Evolutionary conservation across 2,797 vertebrate species (phyloP).

Genomic region (Ambastaia sidthimunki): DNA sequence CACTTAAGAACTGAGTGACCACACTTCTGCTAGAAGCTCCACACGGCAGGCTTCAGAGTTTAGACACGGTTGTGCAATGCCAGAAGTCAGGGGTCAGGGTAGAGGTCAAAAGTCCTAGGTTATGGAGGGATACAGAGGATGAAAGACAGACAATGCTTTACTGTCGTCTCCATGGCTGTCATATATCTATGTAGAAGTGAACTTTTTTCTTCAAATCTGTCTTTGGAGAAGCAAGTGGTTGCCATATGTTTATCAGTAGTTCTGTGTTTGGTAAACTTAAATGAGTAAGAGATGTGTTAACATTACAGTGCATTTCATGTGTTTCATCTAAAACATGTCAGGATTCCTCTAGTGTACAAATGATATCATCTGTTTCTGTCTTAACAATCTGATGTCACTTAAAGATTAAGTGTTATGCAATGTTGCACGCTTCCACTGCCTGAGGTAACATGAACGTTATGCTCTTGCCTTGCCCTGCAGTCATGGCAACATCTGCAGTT

Average conservation of each 20-base stretch:
- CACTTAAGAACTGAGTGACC: neutral
- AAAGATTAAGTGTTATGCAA: slow-evolving; percentile 11
- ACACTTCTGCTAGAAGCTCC: slow-evolving; percentile 14
- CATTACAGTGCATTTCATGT: slow-evolving; percentile 40
- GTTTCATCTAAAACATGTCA: slow-evolving; percentile 35
- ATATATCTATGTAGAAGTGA: slow-evolving; percentile 77
- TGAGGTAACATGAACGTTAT: slow-evolving; percentile 11
- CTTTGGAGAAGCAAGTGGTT: slow-evolving; percentile 73
- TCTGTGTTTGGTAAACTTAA: slow-evolving; percentile 14
- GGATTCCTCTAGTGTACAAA: neutral
- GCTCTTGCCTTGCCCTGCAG: slow-evolving; percentile 4
- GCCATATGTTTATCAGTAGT: slow-evolving; percentile 72
- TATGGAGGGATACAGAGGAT: slow-evolving; percentile 80
- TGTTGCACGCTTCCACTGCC: slow-evolving; percentile 8
- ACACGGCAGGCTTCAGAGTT: slow-evolving; percentile 35
- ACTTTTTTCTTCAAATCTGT: slow-evolving; percentile 53
- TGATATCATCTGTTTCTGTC: slow-evolving; percentile 27
- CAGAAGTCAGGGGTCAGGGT: slow-evolving; percentile 77
- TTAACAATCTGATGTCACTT: slow-evolving; percentile 15
- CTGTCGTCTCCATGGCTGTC: slow-evolving; percentile 71
- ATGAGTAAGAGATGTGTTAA: slow-evolving; percentile 42
- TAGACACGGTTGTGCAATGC: slow-evolving; percentile 65
- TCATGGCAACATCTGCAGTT: slow-evolving; percentile 27
- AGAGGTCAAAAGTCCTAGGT: slow-evolving; percentile 75
- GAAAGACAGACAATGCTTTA: slow-evolving; percentile 83